phyloP scores from a whole-genome alignment of 1,140 invertebrate species.

The Nymphalis io region DNA sequence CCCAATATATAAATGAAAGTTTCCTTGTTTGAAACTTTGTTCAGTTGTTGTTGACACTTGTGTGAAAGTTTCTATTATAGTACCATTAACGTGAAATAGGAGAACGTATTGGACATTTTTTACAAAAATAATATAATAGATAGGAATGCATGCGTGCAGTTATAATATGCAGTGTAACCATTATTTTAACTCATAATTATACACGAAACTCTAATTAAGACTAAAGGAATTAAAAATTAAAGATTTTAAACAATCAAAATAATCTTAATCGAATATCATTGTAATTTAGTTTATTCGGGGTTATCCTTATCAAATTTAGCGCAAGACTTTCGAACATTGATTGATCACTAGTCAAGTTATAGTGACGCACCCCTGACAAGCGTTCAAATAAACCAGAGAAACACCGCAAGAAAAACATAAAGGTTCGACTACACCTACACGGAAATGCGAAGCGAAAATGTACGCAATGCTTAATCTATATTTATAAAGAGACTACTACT shows the following conservation, averaged over 20 bases:
- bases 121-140: too few relatives aligned
- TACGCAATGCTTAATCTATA: not conserved
- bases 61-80: too few relatives aligned
- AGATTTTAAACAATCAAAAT: not conserved
- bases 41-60: too few relatives aligned
- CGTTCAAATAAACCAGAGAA: constrained; percentile 23
- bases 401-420: constrained; percentile 11
- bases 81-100: too few relatives aligned
- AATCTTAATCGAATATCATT: not conserved
- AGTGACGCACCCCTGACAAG: constrained; percentile 32
- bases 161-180: too few relatives aligned
- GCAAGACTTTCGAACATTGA: constrained; percentile 27
- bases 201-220: too few relatives aligned
- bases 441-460: not conserved
- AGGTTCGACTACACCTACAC: not conserved
- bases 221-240: not conserved
- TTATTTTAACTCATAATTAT: too few relatives aligned
- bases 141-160: too few relatives aligned
- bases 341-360: constrained; percentile 26
- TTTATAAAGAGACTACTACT: too few relatives aligned
- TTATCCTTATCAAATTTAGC: constrained; percentile 26
- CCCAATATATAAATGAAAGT: too few relatives aligned
- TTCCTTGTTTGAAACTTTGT: too few relatives aligned
- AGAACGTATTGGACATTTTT: too few relatives aligned
- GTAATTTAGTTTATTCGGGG: constrained; percentile 14